Base-by-base conservation (phyloP, 2,113 vertebrate species). In the Craseonycteris thonglongyai region DNA sequence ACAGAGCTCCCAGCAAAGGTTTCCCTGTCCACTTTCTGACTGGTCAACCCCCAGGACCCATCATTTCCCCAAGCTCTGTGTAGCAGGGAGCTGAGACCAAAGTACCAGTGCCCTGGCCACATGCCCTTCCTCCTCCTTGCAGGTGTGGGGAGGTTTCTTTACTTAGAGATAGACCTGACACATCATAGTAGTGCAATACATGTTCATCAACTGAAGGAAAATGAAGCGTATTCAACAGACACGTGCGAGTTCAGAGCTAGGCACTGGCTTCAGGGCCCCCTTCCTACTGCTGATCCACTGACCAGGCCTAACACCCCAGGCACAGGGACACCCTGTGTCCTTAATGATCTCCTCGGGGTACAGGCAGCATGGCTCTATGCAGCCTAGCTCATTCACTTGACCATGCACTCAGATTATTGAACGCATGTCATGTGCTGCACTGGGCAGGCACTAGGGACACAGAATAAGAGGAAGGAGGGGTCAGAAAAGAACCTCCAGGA, bases 381-480 rank as follows among this genome's bases (percentile, higher is more conserved):
- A 38, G 61, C 30, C 15, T 1, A 22, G 45, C 45, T 28, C 59
- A 7, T 4, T 65, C 30, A 14, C 49, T 74, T 22, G 7, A 12
- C 65, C 35, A 8, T 2, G 14, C 11, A 10, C 24, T 30, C 56
- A 3, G 22, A 38, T n/a, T n/a, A 28, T 6, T 49, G 63, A 79
- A 63, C 58, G 9, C 4, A 66, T 2, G 30, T 35, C 42, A 8
- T 42, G 22, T 12, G 28, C 68, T 13, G 65, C 35, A 26, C 56
- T n/a, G 7, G 21, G 38, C 4, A 51, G n/a, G 18, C 12, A 11
- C 40, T 6, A 40, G 16, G 33, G 24, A 47, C 7, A 22, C 0
- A 2, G 54, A 51, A 18, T 18, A 21, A 9, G 1, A n/a, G n/a
- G n/a, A n/a, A n/a, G 58, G 13, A 10, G 3, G 14, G 56, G 38